Percentiles rank a stretch among this genome's conserved stretches.
Conservation (phyloP, 2,797 vertebrate genomes). For the Phataginus tricuspis region DNA sequence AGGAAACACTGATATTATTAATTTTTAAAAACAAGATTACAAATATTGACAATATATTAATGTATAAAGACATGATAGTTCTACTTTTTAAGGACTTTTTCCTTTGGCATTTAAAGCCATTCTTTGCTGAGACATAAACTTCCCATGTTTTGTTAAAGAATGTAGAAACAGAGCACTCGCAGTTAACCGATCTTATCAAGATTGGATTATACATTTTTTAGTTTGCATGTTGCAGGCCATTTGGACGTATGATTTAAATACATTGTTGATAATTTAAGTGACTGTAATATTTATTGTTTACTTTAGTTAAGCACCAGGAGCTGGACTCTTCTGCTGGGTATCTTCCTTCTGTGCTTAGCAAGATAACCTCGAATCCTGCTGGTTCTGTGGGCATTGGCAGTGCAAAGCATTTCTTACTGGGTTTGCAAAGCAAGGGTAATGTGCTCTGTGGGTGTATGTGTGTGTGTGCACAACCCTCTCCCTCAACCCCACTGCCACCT, state of each 20-base stretch:
- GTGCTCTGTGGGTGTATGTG: conserved; percentile 48
- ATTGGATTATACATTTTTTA: conserved; percentile 62
- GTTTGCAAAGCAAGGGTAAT: conserved; percentile 77
- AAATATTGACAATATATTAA: background rate
- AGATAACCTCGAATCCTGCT: conserved; percentile 73
- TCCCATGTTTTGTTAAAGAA: conserved; percentile 46
- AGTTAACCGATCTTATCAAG: conserved; percentile 83
- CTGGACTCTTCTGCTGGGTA: conserved; percentile 74
- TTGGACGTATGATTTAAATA: conserved; percentile 58
- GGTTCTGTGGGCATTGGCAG: conserved; percentile 68
- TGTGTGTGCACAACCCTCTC: conserved; percentile 28
- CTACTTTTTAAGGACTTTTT: conserved; percentile 18
- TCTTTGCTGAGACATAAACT: conserved; percentile 47
- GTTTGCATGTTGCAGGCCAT: conserved; percentile 76
- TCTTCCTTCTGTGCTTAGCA: conserved; percentile 77
- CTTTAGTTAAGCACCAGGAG: conserved; percentile 75
- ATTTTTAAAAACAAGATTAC: conserved; percentile 57
- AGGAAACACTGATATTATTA: conserved; percentile 30
- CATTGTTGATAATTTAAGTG: conserved; percentile 63
- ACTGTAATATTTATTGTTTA: conserved; percentile 75
- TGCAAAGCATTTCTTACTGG: conserved; percentile 73
- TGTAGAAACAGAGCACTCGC: conserved; percentile 66
- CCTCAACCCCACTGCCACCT: background rate
- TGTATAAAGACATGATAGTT: background rate
- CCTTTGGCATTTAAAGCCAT: background rate